Evolutionary conservation across 1,140 invertebrate genomes (phyloP).

Genomic region (Acyrthosiphon pisum): DNA sequence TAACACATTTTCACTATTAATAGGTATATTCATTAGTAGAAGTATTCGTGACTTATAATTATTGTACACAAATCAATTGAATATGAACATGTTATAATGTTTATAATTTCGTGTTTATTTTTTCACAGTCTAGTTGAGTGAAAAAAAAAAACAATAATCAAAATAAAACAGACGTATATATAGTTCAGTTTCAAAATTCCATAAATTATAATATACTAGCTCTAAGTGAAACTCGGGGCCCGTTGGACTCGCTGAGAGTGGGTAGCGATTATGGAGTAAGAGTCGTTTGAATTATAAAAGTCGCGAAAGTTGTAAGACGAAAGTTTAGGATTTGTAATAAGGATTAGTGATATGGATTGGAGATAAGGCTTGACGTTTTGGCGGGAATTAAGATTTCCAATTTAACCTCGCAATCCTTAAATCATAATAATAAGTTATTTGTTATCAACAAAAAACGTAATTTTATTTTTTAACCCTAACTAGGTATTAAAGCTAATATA

Average conservation of each 20-base stretch:
- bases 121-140: not conserved
- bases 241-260: no score
- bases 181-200: no score
- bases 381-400: not conserved
- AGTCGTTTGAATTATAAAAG: no score
- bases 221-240: no score
- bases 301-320: no score
- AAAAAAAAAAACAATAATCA: not conserved
- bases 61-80: not conserved
- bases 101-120: not conserved
- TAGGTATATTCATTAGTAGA: not conserved
- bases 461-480: no score
- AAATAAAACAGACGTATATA: not conserved
- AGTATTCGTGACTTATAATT: not conserved
- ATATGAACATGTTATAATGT: not conserved
- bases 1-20: not conserved
- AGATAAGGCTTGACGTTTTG: no score
- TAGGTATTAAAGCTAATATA: not conserved
- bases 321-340: no score
- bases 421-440: not conserved
- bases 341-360: no score
- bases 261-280: no score
- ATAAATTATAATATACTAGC: no score
- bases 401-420: not conserved
- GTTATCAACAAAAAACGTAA: no score